Base-by-base conservation (phyloP, 2,888 invertebrate genomes). In the Tortricodes alternella region DNA sequence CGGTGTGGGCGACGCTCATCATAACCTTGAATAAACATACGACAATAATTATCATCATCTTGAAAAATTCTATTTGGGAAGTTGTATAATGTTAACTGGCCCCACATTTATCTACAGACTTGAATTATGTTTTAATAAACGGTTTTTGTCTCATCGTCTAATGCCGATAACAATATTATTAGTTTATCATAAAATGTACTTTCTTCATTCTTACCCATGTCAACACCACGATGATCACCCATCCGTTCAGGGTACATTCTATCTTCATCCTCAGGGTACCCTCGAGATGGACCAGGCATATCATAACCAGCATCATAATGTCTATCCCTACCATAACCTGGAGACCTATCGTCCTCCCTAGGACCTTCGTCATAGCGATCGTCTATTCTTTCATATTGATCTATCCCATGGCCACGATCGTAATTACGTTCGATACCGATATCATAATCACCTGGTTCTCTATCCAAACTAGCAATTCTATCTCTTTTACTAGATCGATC, bases 191-290 rank as follows among this genome's bases (percentile, higher is more conserved):
- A n/a, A n/a, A n/a, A n/a, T n/a, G n/a, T n/a, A n/a, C n/a, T n/a
- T n/a, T n/a, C n/a, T n/a, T n/a, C n/a, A 8, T 46, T 34, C 70
- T 76, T 73, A 86, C 86, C 88, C 67, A 91, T 82, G 63, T 89
- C 91, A 65, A 83, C 78, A 70, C 77, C 82, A 51, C 91, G 76
- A 70, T 88, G 77, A 67, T 91, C 83, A 64, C 83, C 84, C 59
- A 91, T 72, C 60, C 80, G 84, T 60, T 92, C 89, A 43, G 90
- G 90, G 62, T 92, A 85, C 62, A 91, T 85, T 65, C 92, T 83
- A 56, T 92, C 92, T 50, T 92, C 89, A 61, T 92, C 91, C 59
- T 92, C 90, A 35, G 91, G 83, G 66, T 91, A 90, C 2, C 90
- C 91, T 62, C 91, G 78, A 15, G 91, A 79, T 41, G 91, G 86